A percentile compares a stretch with the other conserved stretches of the same genome.
Conservation (phyloP, 2,888 invertebrate genomes). For the Aleiodes alternator region DNA sequence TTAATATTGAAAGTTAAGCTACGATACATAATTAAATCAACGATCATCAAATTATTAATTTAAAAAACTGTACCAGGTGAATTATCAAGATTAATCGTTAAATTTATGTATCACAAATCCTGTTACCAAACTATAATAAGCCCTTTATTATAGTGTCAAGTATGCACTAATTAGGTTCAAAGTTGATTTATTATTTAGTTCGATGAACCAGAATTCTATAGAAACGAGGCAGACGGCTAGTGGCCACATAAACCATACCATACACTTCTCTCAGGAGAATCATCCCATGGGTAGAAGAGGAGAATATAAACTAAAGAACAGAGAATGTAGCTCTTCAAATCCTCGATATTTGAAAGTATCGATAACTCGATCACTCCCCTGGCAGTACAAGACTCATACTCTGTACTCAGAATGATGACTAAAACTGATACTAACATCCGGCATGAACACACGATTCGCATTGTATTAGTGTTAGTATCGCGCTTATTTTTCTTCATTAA, state of each 20-base stretch:
- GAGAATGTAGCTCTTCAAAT: not conserved
- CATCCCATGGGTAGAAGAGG: constrained; percentile 5
- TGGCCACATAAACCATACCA: constrained; percentile 9
- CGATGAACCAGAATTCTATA: not conserved
- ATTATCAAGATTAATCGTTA: constrained; percentile 9
- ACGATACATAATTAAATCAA: too few relatives aligned
- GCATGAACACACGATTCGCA: constrained; percentile 41
- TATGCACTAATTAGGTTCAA: constrained; percentile 69
- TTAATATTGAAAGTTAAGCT: too few relatives aligned
- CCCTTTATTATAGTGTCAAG: constrained; percentile 66
- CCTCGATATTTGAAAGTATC: constrained; percentile 41
- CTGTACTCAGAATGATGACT: constrained; percentile 49
- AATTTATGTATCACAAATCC: constrained; percentile 1
- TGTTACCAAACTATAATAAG: constrained; percentile 64
- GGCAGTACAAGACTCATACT: constrained; percentile 5
- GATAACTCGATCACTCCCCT: constrained; percentile 42
- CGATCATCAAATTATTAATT: too few relatives aligned
- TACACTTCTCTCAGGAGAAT: constrained; percentile 3
- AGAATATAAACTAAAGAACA: too few relatives aligned
- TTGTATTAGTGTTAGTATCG: constrained; percentile 11
- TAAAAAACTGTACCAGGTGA: not conserved
- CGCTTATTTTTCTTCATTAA: not conserved
- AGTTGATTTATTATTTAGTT: constrained; percentile 66
- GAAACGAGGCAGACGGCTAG: not conserved
- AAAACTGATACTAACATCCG: constrained; percentile 55